These are phyloP conservation scores for Micromesistius poutassou DNA, from an alignment of 2,797 vertebrate species.

Conservation along the genomic window DNA sequence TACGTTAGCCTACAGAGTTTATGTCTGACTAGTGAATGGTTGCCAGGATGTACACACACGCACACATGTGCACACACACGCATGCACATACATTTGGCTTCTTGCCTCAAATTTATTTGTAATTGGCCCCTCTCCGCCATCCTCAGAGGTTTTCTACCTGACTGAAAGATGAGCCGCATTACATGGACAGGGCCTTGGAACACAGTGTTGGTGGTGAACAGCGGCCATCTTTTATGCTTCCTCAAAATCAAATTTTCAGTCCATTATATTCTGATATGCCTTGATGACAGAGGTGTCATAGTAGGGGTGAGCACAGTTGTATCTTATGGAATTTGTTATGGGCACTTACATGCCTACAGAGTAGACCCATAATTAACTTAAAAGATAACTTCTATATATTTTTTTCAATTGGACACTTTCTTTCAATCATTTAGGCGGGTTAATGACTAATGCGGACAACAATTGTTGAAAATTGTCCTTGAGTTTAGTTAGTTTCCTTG, in stretches of 20 bases:
- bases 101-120: neutral
- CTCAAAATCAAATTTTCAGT: neutral
- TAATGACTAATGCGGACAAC: too few relatives aligned
- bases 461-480: too few relatives aligned
- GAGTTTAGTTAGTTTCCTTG: too few relatives aligned
- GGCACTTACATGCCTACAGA: neutral
- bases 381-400: too few relatives aligned
- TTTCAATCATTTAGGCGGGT: too few relatives aligned
- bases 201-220: neutral
- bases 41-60: constrained; percentile 14
- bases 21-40: constrained; percentile 31
- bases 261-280: neutral
- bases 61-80: neutral
- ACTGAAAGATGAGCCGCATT: constrained; percentile 43
- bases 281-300: neutral
- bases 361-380: neutral
- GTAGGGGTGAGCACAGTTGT: neutral
- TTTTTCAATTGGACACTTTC: too few relatives aligned
- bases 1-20: constrained; percentile 20
- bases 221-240: neutral
- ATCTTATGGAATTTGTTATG: neutral
- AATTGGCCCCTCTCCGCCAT: constrained; percentile 17
- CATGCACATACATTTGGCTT: neutral
- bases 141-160: constrained; percentile 48
- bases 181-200: constrained; percentile 18